Evolutionary conservation across 2,888 invertebrate genomes (phyloP), one percentile per base, ranked within the genome.

Genomic region (Leptodirus hochenwartii): DNA sequence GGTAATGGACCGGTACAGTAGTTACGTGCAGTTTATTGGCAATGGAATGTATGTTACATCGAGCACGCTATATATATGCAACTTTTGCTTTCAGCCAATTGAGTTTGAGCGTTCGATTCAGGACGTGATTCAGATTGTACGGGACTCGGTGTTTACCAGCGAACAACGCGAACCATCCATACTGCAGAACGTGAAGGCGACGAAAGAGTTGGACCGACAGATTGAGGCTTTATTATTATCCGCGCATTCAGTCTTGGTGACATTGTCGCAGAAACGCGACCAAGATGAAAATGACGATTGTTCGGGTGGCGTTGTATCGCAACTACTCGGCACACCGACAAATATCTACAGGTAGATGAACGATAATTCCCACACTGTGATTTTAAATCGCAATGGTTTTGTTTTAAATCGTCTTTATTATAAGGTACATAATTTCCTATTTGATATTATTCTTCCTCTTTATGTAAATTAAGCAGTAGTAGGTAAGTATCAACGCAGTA

Each of bases 51-150:
- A n/a, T n/a, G n/a, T n/a, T n/a, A n/a, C n/a, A n/a, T n/a, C n/a
- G n/a, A n/a, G n/a, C n/a, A n/a, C n/a, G n/a, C n/a, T n/a, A n/a
- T n/a, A n/a, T n/a, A n/a, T n/a, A n/a, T n/a, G n/a, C n/a, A n/a
- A 22, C n/a, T n/a, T n/a, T 43, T 55, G 13, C 32, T 43, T 56
- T 34, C 34, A 79, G 64, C 81, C 84, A 4, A 62, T 68, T 4
- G 57, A 73, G 33, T 74, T 81, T 46, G 76, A 82, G 48, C 65
- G 69, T 40, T 63, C 76, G 37, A 66, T 84, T 3, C 63, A 68
- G 42, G 79, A 80, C 43, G 72, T 77, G 1, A 56, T 80, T n/a
- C 62, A 75, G 54, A 58, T 67, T 25, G 65, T 69, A 4, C 64
- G 67, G 38, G 76, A 78, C 42, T 70, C 77, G 0, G 71, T 78